phyloP scores from a whole-genome alignment of 2,888 invertebrate species.

The Trissolcus japonicus region DNA sequence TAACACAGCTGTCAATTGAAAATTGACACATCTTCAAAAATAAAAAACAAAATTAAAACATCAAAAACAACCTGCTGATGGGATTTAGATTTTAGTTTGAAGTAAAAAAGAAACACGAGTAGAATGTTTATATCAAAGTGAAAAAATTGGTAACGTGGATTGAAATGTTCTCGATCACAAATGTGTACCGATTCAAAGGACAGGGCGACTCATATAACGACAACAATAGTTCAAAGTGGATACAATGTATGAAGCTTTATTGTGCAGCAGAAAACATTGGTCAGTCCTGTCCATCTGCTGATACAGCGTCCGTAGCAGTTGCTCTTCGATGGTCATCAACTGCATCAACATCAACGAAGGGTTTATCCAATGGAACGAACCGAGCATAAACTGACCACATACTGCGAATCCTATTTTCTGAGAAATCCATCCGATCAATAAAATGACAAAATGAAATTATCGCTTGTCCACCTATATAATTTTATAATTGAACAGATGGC shows the following conservation, averaged over 20 bases:
- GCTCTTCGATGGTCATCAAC: conserved; percentile 64
- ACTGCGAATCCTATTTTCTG: conserved; percentile 55
- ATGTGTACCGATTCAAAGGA: conserved; percentile 56
- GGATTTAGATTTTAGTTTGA: background rate
- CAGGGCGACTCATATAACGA: conserved; percentile 58
- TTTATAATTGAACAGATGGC: conserved; percentile 36
- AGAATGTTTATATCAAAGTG: conserved; percentile 20
- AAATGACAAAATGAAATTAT: conserved; percentile 33
- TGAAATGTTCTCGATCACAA: conserved; percentile 42
- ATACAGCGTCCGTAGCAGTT: conserved; percentile 64
- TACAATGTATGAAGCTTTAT: conserved; percentile 72
- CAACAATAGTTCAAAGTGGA: conserved; percentile 65
- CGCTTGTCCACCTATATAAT: conserved; percentile 4
- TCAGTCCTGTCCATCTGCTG: conserved; percentile 75
- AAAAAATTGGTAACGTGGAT: conserved; percentile 48
- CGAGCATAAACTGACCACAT: conserved; percentile 56
- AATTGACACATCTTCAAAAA: too few species aligned
- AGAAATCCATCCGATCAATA: conserved; percentile 45
- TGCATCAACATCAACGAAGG: conserved; percentile 64
- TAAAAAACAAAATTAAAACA: too few species aligned
- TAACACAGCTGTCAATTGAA: background rate
- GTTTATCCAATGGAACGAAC: conserved; percentile 55
- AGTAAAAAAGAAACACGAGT: background rate
- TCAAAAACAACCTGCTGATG: too few species aligned
- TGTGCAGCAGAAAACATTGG: conserved; percentile 71